Percentiles rank a stretch among this genome's conserved stretches.
These are phyloP conservation scores for Dipus sagitta DNA, from an alignment of 2,797 vertebrate genomes.

Conservation along the genomic window DNA sequence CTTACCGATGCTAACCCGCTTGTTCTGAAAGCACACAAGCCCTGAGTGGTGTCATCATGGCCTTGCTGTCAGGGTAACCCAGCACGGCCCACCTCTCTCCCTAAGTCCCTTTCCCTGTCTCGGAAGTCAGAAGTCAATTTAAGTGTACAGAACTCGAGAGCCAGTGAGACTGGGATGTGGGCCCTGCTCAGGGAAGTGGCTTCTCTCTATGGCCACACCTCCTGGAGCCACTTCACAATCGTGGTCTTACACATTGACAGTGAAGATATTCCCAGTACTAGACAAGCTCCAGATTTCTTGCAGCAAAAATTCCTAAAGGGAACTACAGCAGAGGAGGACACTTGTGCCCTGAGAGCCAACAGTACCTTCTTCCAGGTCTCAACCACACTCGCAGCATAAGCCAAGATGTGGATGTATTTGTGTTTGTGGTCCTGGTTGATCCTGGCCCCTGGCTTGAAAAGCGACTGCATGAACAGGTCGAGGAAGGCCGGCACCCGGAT, in stretches of 20 bases:
- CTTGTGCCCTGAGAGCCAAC: background rate
- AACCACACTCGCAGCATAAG: constrained; percentile 98
- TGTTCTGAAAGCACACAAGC: constrained; percentile 90
- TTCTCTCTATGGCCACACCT: background rate
- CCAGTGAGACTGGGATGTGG: background rate
- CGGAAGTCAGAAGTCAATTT: background rate
- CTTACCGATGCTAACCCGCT: constrained; percentile 98
- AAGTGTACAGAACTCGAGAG: background rate
- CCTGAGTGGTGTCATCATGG: accelerated
- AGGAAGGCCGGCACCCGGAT: constrained; percentile 97
- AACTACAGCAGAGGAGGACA: background rate
- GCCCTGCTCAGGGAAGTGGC: background rate
- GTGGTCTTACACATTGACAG: background rate
- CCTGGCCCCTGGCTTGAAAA: constrained; percentile 98
- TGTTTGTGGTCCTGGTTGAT: constrained; percentile 99
- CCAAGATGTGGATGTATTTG: constrained; percentile 99
- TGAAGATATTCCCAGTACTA: background rate
- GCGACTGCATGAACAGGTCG: constrained; percentile 98
- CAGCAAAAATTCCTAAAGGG: background rate
- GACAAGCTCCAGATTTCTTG: background rate
- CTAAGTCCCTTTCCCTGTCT: background rate
- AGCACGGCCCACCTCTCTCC: background rate
- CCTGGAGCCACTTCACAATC: background rate
- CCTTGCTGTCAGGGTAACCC: accelerated
- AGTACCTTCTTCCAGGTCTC: constrained; percentile 99